These are phyloP conservation scores for Delphinapterus leucas DNA, from an alignment of 2,113 vertebrate genomes.

Conservation along the genomic window DNA sequence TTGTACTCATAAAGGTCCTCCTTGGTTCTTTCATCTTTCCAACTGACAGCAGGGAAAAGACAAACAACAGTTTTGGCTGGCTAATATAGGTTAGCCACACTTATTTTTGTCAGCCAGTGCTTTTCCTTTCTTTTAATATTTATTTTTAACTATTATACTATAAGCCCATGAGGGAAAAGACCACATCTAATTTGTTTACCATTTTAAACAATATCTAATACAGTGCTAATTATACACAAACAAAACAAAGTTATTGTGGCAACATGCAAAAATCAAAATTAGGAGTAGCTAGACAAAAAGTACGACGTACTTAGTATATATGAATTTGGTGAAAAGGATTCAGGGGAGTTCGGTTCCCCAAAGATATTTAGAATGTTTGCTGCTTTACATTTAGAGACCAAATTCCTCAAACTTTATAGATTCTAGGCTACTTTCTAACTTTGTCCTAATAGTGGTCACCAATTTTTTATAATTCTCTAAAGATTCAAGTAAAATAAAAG, in stretches of 20 bases:
- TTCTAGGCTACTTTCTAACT: not conserved
- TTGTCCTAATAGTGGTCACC: not conserved
- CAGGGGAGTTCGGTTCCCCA: not conserved
- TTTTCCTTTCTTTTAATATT: not conserved
- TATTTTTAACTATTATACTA: not conserved
- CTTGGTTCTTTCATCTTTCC: not conserved
- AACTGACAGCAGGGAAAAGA: not conserved
- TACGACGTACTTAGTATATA: not conserved
- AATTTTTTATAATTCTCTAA: not conserved
- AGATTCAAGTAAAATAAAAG: not conserved
- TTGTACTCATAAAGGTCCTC: not conserved
- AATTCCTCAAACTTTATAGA: not conserved
- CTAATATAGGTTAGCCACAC: not conserved
- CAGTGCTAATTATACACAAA: not conserved
- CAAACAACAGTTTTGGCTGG: not conserved
- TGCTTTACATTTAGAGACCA: not conserved
- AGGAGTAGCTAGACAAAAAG: not conserved
- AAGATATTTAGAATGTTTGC: not conserved
- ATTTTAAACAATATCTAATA: not conserved
- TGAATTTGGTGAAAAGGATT: not conserved
- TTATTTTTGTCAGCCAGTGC: not conserved
- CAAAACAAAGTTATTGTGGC: not conserved
- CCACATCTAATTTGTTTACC: not conserved
- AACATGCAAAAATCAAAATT: slow-evolving; percentile 17
- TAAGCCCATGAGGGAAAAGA: not conserved